phyloP scores from a whole-genome alignment of 2,797 vertebrate species.

The Parambassis ranga region DNA sequence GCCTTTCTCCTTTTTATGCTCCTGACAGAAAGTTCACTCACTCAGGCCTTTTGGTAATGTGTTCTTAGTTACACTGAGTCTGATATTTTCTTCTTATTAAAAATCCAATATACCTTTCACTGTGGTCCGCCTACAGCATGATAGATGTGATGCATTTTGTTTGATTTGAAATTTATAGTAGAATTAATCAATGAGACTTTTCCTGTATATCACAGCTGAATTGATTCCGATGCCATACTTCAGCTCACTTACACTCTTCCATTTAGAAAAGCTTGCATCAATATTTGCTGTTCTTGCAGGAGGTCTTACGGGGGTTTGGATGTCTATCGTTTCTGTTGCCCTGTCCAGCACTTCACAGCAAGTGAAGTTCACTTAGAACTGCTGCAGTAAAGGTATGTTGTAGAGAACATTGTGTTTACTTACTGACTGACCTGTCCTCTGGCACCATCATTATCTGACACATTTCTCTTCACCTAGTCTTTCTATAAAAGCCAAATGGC shows the following conservation, averaged over 20 bases:
- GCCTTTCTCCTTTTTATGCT: constrained; percentile 10
- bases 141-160: constrained; percentile 35
- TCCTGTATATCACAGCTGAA: not conserved
- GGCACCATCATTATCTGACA: too few species aligned
- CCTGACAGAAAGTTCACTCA: constrained; percentile 19
- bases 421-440: too few species aligned
- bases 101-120: constrained; percentile 32
- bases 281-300: too few species aligned
- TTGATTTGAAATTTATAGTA: constrained; percentile 32
- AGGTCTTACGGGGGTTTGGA: too few species aligned
- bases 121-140: constrained; percentile 9
- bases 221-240: constrained; percentile 24
- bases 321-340: too few species aligned
- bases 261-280: constrained; percentile 1
- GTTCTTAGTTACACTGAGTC: constrained; percentile 23
- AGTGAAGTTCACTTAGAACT: too few species aligned
- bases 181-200: constrained; percentile 22
- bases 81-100: constrained; percentile 41
- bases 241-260: not conserved
- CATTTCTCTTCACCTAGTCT: too few species aligned
- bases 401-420: too few species aligned
- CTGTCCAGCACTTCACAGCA: too few species aligned
- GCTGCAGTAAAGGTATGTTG: too few species aligned
- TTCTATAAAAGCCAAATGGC: too few species aligned
- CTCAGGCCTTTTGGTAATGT: constrained; percentile 1